A percentile compares a stretch with the other conserved stretches of the same genome.
phyloP scores from a whole-genome alignment of 2,888 invertebrate species.

The Coecobrya sp. region DNA sequence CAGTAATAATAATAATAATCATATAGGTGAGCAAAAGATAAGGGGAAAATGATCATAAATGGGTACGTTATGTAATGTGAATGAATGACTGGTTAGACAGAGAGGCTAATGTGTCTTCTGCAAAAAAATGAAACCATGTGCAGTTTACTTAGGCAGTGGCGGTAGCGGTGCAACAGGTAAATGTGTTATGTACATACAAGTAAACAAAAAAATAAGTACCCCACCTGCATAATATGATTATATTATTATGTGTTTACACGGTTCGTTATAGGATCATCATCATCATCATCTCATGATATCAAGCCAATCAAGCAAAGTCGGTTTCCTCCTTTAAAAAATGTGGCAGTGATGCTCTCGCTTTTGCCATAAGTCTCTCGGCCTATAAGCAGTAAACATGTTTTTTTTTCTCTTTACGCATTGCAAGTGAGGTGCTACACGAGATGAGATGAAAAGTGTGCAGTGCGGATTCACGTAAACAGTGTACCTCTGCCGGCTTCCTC shows the following conservation, averaged over 20 bases:
- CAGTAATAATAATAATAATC: conserved; percentile 47
- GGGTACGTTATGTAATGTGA: conserved; percentile 77
- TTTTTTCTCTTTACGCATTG: neutral
- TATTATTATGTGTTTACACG: conserved; percentile 58
- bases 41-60: conserved; percentile 71
- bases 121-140: conserved; percentile 48
- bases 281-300: conserved; percentile 43
- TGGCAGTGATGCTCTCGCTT: conserved; percentile 49
- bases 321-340: conserved; percentile 78
- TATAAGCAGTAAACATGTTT: conserved; percentile 48
- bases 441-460: conserved; percentile 45
- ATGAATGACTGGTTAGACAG: conserved; percentile 58
- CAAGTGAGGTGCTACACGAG: conserved; percentile 33
- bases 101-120: conserved; percentile 66
- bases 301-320: conserved; percentile 72
- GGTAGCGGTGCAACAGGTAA: conserved; percentile 22
- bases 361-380: neutral
- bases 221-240: conserved; percentile 62
- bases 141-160: conserved; percentile 34
- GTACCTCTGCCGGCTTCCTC: conserved; percentile 61
- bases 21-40: conserved; percentile 49
- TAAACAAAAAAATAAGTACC: conserved; percentile 63
- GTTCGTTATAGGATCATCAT: conserved; percentile 60
- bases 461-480: conserved; percentile 29
- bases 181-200: conserved; percentile 46